These are phyloP conservation scores for Zygogramma bicolorata DNA, from an alignment of 2,888 invertebrate genomes.

Conservation along the genomic window DNA sequence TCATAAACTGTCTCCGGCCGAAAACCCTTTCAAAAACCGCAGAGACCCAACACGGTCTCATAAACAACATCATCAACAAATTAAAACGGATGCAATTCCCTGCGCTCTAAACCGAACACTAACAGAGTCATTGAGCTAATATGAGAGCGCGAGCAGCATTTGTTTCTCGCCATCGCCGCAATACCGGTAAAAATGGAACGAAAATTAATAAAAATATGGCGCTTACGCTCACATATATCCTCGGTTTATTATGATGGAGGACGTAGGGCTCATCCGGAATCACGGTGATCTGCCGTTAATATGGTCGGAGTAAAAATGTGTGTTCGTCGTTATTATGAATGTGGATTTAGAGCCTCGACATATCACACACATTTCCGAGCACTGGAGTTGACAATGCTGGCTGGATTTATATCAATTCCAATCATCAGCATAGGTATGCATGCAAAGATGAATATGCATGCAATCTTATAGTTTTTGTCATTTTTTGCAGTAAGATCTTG, in stretches of 20 bases:
- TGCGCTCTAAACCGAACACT: conserved; percentile 14
- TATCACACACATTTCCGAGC: neutral
- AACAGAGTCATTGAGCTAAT: conserved; percentile 31
- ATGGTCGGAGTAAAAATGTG: conserved; percentile 66
- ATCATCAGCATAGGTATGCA: neutral
- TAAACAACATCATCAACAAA: neutral
- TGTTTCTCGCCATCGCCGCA: conserved; percentile 37
- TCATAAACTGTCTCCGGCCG: too few relatives aligned
- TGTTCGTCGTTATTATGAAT: conserved; percentile 63
- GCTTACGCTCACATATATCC: conserved; percentile 46
- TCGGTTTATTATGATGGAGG: conserved; percentile 54
- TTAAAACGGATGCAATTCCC: neutral
- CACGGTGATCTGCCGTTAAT: conserved; percentile 59
- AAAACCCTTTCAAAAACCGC: neutral
- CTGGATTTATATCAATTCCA: conserved; percentile 11
- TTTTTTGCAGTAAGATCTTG: neutral
- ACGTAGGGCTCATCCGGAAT: conserved; percentile 45
- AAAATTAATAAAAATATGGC: conserved; percentile 54
- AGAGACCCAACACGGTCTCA: too few relatives aligned
- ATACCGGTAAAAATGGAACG: conserved; percentile 49
- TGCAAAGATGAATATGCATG: neutral
- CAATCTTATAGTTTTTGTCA: neutral
- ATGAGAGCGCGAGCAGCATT: conserved; percentile 33
- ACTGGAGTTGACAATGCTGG: neutral
- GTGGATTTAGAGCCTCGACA: conserved; percentile 19